Percentiles rank a stretch among this genome's conserved stretches.
Conservation (phyloP, 2,888 invertebrate species). For the Zonitis immaculata region DNA sequence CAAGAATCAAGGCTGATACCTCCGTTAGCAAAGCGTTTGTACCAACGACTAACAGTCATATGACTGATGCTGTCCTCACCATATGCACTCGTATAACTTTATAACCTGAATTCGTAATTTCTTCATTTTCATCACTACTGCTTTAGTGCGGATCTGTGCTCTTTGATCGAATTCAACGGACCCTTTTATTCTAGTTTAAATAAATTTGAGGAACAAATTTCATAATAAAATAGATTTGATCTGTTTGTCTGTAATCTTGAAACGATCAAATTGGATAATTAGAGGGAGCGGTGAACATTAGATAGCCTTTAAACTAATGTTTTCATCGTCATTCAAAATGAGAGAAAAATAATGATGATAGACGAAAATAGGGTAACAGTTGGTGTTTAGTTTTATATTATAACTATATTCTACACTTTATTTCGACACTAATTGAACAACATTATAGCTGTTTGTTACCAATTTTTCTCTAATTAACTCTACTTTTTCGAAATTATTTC, state of each 20-base stretch:
- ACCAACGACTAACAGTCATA: no score
- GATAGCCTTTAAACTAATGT: not conserved
- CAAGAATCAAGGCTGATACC: no score
- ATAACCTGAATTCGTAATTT: no score
- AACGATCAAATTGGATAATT: not conserved
- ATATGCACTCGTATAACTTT: no score
- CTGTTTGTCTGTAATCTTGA: not conserved
- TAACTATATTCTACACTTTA: not conserved
- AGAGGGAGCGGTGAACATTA: not conserved
- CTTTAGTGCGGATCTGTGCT: no score
- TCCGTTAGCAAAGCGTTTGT: no score
- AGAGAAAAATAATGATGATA: not conserved
- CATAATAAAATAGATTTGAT: not conserved
- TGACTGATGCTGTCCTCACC: no score
- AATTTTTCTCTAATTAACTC: not conserved
- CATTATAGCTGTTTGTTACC: no score
- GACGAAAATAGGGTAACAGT: not conserved
- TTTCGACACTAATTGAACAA: not conserved
- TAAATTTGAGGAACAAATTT: not conserved
- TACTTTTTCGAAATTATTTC: no score
- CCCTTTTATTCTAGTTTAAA: not conserved
- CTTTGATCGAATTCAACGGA: no score
- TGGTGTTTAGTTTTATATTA: not conserved
- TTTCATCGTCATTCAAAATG: not conserved
- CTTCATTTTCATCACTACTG: no score